phyloP scores from a whole-genome alignment of 2,113 vertebrate genomes.

The Micronycteris hirsuta region DNA sequence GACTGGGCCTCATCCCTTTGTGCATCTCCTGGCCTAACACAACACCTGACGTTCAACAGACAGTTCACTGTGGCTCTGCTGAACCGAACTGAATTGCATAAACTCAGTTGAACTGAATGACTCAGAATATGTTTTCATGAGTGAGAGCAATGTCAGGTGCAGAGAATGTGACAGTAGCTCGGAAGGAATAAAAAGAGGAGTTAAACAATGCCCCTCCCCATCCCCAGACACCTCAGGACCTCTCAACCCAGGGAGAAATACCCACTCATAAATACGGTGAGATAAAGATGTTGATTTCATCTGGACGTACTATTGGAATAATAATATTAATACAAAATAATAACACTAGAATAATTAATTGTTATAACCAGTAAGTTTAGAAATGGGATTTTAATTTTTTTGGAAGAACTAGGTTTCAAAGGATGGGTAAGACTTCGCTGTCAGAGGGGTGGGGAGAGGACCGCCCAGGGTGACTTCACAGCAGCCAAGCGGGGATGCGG shows the following conservation, averaged over 20 bases:
- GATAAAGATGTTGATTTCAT: not conserved
- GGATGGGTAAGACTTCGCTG: not conserved
- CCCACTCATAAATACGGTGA: not conserved
- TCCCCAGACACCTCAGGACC: not conserved
- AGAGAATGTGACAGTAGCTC: not conserved
- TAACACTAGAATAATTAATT: not conserved
- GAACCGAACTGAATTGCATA: not conserved
- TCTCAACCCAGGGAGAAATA: not conserved
- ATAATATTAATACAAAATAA: not conserved
- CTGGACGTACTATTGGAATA: not conserved
- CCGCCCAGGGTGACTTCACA: not conserved
- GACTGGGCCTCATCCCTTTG: not conserved
- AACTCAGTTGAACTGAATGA: not conserved
- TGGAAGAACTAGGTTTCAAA: not conserved
- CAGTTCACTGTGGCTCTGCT: not conserved
- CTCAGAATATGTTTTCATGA: not conserved
- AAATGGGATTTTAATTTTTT: not conserved
- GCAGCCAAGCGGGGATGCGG: not conserved
- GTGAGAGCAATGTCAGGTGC: not conserved
- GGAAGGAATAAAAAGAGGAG: not conserved
- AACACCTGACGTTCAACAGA: fast-evolving
- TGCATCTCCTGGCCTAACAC: not conserved
- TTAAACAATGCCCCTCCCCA: not conserved
- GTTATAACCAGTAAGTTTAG: not conserved
- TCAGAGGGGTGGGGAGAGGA: not conserved